A percentile compares a stretch with the other conserved stretches of the same genome.
Evolutionary conservation across 2,888 invertebrate genomes (phyloP).

Genomic region (Ichneumon xanthorius): DNA sequence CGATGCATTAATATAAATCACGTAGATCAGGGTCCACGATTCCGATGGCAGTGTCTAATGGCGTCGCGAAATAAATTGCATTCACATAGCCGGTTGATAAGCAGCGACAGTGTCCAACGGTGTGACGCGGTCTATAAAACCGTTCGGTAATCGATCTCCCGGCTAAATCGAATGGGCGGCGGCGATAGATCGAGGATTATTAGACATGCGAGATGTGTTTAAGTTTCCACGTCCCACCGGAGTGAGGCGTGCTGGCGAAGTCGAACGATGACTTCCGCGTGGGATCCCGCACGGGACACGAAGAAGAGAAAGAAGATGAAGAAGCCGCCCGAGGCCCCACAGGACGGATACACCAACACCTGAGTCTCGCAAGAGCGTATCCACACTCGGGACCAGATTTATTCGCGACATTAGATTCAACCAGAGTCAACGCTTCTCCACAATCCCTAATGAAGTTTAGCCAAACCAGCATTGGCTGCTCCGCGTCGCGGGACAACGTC

Average conservation of each 20-base stretch:
- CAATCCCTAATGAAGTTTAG: conserved; percentile 75
- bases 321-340: conserved; percentile 54
- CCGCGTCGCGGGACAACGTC: conserved; percentile 73
- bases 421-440: conserved; percentile 68
- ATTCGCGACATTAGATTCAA: conserved; percentile 72
- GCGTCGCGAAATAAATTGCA: conserved; percentile 43
- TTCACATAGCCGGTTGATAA: conserved; percentile 33
- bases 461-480: conserved; percentile 69
- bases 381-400: conserved; percentile 69
- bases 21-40: background rate
- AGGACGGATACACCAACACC: conserved; percentile 46
- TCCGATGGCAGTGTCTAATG: conserved; percentile 7
- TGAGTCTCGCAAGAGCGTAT: background rate
- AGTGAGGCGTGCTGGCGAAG: conserved; percentile 61
- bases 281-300: conserved; percentile 71
- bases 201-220: conserved; percentile 40
- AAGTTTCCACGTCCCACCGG: conserved; percentile 41
- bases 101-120: conserved; percentile 29
- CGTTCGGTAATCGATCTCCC: conserved; percentile 55
- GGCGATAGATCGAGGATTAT: conserved; percentile 63
- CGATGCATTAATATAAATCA: conserved; percentile 14
- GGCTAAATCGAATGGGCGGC: conserved; percentile 63
- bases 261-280: conserved; percentile 77
- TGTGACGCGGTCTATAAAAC: conserved; percentile 50
- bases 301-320: conserved; percentile 39